Percentiles rank a stretch among this genome's conserved stretches.
Conservation (phyloP, 2,113 vertebrate species). For the Corvus moneduloides region DNA sequence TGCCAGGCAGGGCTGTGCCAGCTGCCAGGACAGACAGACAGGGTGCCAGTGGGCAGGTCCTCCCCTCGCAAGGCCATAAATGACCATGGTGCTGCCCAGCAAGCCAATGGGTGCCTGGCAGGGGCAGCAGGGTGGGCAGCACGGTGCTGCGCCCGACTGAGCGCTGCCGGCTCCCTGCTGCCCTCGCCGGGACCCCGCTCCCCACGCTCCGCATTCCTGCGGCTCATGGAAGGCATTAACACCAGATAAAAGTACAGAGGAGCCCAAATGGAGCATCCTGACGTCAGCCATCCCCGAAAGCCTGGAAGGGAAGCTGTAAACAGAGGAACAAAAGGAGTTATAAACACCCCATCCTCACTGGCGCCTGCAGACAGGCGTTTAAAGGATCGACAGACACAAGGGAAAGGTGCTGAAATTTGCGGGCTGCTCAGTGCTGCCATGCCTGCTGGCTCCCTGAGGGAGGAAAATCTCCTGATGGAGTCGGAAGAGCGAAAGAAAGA, state of each 20-base stretch:
- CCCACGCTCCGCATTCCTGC: not conserved
- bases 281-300: constrained; percentile 36
- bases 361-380: not conserved
- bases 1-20: constrained; percentile 41
- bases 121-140: not conserved
- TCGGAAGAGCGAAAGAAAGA: not conserved
- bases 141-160: rapidly evolving
- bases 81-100: constrained; percentile 42
- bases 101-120: not conserved
- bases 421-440: not conserved
- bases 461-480: not conserved
- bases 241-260: not conserved
- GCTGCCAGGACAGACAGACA: not conserved
- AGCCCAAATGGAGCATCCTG: constrained; percentile 53
- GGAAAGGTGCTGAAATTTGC: not conserved
- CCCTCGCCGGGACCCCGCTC: not conserved
- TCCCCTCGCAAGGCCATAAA: constrained; percentile 60
- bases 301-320: constrained; percentile 62
- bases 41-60: constrained; percentile 25
- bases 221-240: constrained; percentile 37
- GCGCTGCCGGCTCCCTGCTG: not conserved
- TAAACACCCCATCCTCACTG: not conserved
- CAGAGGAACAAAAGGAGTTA: constrained; percentile 55
- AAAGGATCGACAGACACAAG: not conserved
- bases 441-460: not conserved